Base-by-base conservation (phyloP, 2,797 vertebrate genomes). In the Myiothlypis chrysogaster region DNA sequence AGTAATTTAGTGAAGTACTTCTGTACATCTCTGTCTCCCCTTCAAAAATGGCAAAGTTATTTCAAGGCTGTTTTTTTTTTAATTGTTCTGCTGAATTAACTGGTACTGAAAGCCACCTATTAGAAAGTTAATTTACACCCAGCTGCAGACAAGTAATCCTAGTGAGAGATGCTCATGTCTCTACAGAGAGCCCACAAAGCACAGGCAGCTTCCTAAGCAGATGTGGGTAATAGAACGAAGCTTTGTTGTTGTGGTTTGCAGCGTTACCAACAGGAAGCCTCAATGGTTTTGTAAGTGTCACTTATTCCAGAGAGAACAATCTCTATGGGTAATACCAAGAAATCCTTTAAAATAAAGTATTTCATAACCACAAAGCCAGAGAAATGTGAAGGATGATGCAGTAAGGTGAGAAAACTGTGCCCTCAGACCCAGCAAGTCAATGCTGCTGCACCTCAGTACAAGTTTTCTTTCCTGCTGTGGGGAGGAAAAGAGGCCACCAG, bases 181-280 rank as follows among this genome's bases (percentile, higher is more conserved):
- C 49, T 30, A 39, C 0, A 53, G 37, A 83, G 88, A 92, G 49
- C 61, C 93, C 95, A 89, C 83, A 95, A 92, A 84, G 83, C 55
- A 71, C 72, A 80, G 4, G n/a, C 85, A 80, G 71, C 77, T 89
- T 95, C 89, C 93, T 77, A 44, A 83, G 71, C 81, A 91, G 65
- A 93, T 78, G 79, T 0, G 50, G 77, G 75, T 83, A 91, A 95
- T 19, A 77, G 1, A 97, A 88, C 69, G 24, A 73, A 89, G 91
- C 61, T 89, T 63, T 83, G 91, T 92, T 95, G 90, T 91, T 96
- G 95, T 82, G 96, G 96, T 96, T 96, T 95, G 60, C 56, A 53
- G 85, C 2, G 1, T 92, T 93, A 97, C 94, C 95, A 95, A 94
- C 96, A 96, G 94, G 94, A 97, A 97, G 96, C 97, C 96, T 95